phyloP scores from a whole-genome alignment of 2,113 vertebrate genomes.

The Cinclus mexicanus region DNA sequence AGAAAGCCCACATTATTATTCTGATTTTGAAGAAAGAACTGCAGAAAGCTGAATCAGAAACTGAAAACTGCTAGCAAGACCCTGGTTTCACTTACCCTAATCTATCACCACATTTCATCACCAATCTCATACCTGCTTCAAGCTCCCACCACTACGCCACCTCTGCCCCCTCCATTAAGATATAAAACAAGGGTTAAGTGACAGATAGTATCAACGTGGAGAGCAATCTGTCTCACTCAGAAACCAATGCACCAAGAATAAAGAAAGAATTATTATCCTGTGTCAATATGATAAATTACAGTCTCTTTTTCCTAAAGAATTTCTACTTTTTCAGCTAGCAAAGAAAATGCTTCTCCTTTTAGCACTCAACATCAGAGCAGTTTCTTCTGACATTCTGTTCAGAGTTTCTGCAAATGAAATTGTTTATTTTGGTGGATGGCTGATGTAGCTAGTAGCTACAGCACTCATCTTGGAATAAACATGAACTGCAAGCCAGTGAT shows the following conservation, averaged over 20 bases:
- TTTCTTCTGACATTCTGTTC: neutral
- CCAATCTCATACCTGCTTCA: neutral
- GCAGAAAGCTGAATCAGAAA: conserved; percentile 31
- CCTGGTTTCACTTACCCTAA: conserved; percentile 27
- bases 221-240: conserved; percentile 50
- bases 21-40: neutral
- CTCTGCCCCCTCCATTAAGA: conserved; percentile 40
- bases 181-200: conserved; percentile 53
- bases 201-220: conserved; percentile 43
- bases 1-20: conserved; percentile 22
- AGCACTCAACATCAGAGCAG: neutral
- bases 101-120: conserved; percentile 53
- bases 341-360: neutral
- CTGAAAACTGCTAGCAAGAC: neutral
- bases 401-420: neutral
- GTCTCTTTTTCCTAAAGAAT: neutral
- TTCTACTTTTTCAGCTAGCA: neutral
- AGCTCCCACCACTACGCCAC: neutral
- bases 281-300: conserved; percentile 60
- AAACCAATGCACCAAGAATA: neutral
- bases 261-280: conserved; percentile 47
- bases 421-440: conserved; percentile 3
- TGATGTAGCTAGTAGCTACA: neutral
- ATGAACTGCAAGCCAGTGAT: neutral
- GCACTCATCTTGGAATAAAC: neutral